Percentiles rank a stretch among this genome's conserved stretches.
Evolutionary conservation across 2,797 vertebrate species (phyloP).

Genomic region (Valencia hispanica): DNA sequence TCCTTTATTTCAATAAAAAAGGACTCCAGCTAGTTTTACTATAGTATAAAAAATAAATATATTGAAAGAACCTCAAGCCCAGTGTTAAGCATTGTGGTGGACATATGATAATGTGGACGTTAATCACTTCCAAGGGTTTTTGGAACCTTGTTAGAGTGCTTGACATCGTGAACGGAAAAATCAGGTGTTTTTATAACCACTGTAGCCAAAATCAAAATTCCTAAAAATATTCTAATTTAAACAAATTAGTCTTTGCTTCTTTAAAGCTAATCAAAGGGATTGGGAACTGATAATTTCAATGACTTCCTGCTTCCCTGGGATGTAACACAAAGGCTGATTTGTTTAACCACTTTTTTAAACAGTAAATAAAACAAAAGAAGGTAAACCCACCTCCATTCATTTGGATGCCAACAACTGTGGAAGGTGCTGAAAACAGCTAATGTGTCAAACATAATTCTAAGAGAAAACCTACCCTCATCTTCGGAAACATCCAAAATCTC

Average conservation of each 20-base stretch:
- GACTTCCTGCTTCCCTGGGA: not conserved
- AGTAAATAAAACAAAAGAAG: not conserved
- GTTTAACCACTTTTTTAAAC: not conserved
- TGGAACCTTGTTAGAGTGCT: too few species aligned
- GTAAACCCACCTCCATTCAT: not conserved
- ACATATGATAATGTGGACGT: too few species aligned
- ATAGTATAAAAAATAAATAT: too few species aligned
- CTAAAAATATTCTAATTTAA: not conserved
- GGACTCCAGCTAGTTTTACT: too few species aligned
- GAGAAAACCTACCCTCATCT: slow-evolving; percentile 89
- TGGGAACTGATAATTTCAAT: not conserved
- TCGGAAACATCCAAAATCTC: slow-evolving; percentile 98
- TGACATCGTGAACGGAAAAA: too few species aligned
- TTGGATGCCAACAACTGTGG: not conserved
- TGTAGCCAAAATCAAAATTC: too few species aligned
- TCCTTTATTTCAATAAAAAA: too few species aligned
- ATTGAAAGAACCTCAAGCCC: too few species aligned
- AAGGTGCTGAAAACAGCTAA: slow-evolving; percentile 43
- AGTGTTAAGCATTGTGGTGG: too few species aligned
- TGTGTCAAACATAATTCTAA: slow-evolving; percentile 46
- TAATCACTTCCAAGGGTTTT: too few species aligned
- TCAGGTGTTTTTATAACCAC: too few species aligned
- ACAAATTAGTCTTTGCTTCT: not conserved
- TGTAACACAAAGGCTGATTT: not conserved
- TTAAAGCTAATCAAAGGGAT: not conserved